Percentiles rank a stretch among this genome's conserved stretches.
These are phyloP conservation scores for Arctopsyche grandis DNA, from an alignment of 1,140 invertebrate species.

Conservation along the genomic window DNA sequence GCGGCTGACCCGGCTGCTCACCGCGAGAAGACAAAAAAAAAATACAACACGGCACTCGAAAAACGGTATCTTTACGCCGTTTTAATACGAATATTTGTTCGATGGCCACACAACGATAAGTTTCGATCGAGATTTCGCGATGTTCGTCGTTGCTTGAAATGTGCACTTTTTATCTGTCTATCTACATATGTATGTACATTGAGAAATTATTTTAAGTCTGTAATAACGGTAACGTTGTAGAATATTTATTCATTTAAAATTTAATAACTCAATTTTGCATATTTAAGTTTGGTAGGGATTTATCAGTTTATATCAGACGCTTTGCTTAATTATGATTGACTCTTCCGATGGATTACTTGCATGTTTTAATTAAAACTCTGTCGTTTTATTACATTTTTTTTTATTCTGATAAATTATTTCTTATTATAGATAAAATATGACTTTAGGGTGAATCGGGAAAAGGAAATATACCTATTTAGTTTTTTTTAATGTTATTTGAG, in stretches of 20 bases:
- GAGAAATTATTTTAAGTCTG: background rate
- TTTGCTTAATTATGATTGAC: slow-evolving; percentile 17
- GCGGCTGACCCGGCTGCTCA: slow-evolving; percentile 9
- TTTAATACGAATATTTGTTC: background rate
- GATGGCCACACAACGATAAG: background rate
- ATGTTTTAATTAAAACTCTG: slow-evolving; percentile 19
- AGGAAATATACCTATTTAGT: background rate
- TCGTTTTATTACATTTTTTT: background rate
- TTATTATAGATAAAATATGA: slow-evolving; percentile 16
- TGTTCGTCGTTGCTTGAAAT: slow-evolving; percentile 5
- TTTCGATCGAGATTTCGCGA: background rate
- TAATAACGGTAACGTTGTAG: background rate
- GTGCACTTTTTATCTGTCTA: background rate
- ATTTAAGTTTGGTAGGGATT: background rate
- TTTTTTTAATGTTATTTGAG: background rate
- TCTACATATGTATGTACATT: background rate
- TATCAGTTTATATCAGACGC: slow-evolving; percentile 6
- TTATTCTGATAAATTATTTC: slow-evolving; percentile 18
- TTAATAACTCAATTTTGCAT: slow-evolving; percentile 8
- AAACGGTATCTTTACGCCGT: background rate
- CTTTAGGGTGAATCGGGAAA: background rate
- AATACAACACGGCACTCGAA: background rate
- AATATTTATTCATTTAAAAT: no score
- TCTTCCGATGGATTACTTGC: slow-evolving; percentile 1
- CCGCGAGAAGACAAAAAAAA: background rate